phyloP scores from a whole-genome alignment of 2,888 invertebrate species.

The Odontocolon sp. region DNA sequence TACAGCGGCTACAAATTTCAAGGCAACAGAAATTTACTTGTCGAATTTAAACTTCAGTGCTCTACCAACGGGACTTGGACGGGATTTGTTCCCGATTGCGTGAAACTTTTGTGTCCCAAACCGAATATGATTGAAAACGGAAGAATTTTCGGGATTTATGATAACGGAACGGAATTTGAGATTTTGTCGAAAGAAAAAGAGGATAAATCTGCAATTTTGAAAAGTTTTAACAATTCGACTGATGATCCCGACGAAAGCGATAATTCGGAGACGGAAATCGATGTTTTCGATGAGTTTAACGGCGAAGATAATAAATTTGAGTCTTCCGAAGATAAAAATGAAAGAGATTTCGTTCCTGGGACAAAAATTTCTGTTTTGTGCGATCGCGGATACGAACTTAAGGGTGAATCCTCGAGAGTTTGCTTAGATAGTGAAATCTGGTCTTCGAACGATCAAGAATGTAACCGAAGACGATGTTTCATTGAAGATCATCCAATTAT shows the following conservation, averaged over 20 bases:
- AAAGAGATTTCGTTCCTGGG: conserved; percentile 63
- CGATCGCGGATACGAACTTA: conserved; percentile 83
- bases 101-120: conserved; percentile 64
- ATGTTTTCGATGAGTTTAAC: conserved; percentile 32
- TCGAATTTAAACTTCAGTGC: conserved; percentile 79
- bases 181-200: conserved; percentile 14
- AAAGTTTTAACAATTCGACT: background rate
- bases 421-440: conserved; percentile 85
- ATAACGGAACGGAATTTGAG: conserved; percentile 49
- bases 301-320: conserved; percentile 14
- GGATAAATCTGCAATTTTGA: background rate
- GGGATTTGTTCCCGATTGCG: conserved; percentile 83
- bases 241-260: conserved; percentile 26
- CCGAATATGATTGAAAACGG: conserved; percentile 64
- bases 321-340: background rate
- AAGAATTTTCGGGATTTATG: conserved; percentile 59
- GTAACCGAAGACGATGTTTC: conserved; percentile 77
- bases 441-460: conserved; percentile 83
- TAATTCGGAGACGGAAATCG: conserved; percentile 12
- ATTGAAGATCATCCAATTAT: conserved; percentile 64
- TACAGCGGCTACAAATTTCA: conserved; percentile 70
- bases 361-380: conserved; percentile 77
- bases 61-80: conserved; percentile 85
- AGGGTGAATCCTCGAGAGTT: conserved; percentile 82
- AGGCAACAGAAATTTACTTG: conserved; percentile 62